These are phyloP conservation scores for Ailurus styani DNA, from an alignment of 2,113 vertebrate species.

Conservation along the genomic window DNA sequence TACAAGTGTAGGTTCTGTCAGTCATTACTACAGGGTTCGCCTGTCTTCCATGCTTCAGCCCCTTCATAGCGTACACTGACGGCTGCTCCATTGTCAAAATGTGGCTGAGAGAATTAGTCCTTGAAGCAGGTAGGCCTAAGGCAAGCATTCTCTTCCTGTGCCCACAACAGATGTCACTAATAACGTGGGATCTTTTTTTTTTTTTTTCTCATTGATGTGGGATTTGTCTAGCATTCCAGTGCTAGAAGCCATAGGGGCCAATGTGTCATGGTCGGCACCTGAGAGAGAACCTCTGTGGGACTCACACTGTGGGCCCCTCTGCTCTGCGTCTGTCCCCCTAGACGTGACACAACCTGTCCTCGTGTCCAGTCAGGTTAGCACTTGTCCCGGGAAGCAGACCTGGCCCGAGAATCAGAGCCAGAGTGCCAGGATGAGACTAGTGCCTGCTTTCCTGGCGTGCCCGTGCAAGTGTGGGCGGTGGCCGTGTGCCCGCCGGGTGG, in stretches of 20 bases:
- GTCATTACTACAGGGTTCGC: background rate
- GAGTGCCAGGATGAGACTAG: too few relatives aligned
- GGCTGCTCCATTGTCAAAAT: background rate
- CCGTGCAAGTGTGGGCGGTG: accelerated
- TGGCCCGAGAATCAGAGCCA: background rate
- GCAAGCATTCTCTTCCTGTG: background rate
- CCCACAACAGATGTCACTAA: background rate
- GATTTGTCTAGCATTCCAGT: background rate
- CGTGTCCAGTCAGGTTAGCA: background rate
- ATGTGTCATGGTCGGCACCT: background rate
- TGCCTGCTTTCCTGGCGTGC: background rate
- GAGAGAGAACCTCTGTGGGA: background rate
- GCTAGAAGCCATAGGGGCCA: background rate
- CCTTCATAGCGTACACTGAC: background rate
- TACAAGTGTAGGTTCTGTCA: background rate
- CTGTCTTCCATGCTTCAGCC: accelerated
- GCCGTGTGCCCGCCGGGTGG: accelerated
- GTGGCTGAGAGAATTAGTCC: background rate
- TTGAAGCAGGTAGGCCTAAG: background rate
- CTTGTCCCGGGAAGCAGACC: background rate
- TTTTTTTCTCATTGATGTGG: background rate
- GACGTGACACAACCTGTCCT: background rate
- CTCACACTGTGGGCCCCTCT: accelerated
- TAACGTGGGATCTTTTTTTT: background rate
- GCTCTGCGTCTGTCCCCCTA: background rate